Base-by-base conservation (phyloP, 2,888 invertebrate genomes). In the Agonopterix subpropinquella region DNA sequence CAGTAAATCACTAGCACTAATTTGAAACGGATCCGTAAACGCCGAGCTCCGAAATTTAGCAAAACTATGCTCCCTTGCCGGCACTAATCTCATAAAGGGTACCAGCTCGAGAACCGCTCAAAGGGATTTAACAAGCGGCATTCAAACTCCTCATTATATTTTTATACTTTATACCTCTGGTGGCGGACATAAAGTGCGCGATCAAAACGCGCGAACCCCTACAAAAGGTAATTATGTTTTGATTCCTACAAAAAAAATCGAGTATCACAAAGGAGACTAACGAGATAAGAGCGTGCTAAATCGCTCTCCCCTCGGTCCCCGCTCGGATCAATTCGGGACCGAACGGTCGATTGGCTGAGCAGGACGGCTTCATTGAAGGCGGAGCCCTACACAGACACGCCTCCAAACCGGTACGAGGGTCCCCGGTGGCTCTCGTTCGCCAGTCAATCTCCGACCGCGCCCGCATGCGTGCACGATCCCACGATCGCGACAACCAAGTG, bases 161-260 rank as follows among this genome's bases (percentile, higher is more conserved):
- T 87, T 87, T 87, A 87, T 87, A 85, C 84, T 83, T 83, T 81
- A 84, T 83, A 80, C 81, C 76, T 76, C 73, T 70, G 73, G 72
- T 77, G 75, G 70, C 68, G 62, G 70, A 73, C 84, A 77, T 85
- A 84, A 84, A 87, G 82, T 83, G 84, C 79, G 73, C 86, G 86
- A 87, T 85, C 87, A 83, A 82, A 87, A 85, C 85, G 80, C 84
- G 83, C 82, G 78, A 83, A 83, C 81, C 84, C 82, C 82, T 86
- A 88, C 87, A 88, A 88, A 88, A 86, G 87, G 87, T 87, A 87
- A 88, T 88, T 88, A 88, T 87, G 87, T 87, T 88, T 88, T 87
- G 87, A 88, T 88, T 87, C 81, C 77, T 83, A 84, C 79, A 80
- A 71, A 85, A 85, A 82, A 84, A 85, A 85, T 80, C 77, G 79